phyloP scores from a whole-genome alignment of 2,888 invertebrate genomes.

The Acanthosepion esculentum region DNA sequence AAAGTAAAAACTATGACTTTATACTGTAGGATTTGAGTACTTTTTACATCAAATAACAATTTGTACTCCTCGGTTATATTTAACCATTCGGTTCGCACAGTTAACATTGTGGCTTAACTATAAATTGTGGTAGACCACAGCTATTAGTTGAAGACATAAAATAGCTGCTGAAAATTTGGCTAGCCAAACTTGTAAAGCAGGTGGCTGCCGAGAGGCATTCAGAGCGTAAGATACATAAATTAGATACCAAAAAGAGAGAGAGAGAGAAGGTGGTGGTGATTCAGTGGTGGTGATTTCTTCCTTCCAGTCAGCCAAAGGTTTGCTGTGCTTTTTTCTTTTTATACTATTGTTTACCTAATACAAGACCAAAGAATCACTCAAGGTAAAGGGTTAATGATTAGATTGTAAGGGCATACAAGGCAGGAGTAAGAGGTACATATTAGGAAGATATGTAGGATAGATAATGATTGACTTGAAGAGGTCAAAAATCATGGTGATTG shows the following conservation, averaged over 20 bases:
- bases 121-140: constrained; percentile 1
- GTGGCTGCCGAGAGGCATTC: neutral
- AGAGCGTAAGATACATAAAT: neutral
- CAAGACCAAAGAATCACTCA: no score
- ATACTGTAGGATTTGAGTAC: no score
- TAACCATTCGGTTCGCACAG: neutral
- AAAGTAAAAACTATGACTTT: no score
- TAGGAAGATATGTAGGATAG: no score
- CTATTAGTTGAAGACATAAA: neutral
- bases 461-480: no score
- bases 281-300: neutral
- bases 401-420: no score
- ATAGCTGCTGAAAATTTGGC: neutral
- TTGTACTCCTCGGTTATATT: neutral
- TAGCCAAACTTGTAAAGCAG: neutral
- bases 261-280: neutral
- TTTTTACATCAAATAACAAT: no score
- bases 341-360: no score
- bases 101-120: neutral
- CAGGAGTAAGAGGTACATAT: no score
- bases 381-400: no score
- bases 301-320: neutral
- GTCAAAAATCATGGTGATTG: no score
- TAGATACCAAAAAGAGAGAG: neutral
- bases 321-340: no score